phyloP scores from a whole-genome alignment of 1,140 invertebrate species.

The Drosophila suzukii region DNA sequence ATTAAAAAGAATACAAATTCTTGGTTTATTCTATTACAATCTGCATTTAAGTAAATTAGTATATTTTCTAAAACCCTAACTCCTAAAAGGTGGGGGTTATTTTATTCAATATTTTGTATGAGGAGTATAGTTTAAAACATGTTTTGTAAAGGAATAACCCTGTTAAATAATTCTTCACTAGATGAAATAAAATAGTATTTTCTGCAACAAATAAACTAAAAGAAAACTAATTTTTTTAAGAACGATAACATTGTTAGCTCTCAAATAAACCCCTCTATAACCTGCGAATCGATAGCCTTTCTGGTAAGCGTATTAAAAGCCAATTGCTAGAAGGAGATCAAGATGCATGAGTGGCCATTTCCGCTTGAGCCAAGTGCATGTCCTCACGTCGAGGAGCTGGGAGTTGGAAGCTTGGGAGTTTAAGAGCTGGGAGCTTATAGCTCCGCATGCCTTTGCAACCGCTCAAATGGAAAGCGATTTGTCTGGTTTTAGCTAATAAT shows the following conservation, averaged over 20 bases:
- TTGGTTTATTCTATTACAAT: too few species aligned
- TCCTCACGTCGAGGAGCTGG: conserved; percentile 63
- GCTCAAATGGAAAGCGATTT: conserved; percentile 83
- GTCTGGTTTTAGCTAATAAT: conserved; percentile 82
- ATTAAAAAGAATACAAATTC: too few species aligned
- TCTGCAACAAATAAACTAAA: too few species aligned
- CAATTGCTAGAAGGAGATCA: conserved; percentile 20
- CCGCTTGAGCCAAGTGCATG: conserved; percentile 46
- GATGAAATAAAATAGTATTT: too few species aligned
- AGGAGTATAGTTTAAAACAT: too few species aligned
- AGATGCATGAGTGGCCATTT: conserved; percentile 42
- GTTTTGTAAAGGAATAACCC: too few species aligned
- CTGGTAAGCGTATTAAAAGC: conserved; percentile 4
- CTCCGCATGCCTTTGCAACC: conserved; percentile 29
- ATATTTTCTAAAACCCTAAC: too few species aligned
- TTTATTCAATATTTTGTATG: too few species aligned
- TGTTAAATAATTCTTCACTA: too few species aligned
- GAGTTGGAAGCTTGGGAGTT: not conserved
- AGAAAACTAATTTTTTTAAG: too few species aligned
- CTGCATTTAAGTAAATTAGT: too few species aligned
- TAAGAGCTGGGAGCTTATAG: conserved; percentile 12
- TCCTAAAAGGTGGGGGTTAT: too few species aligned
- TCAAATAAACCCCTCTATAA: not conserved
- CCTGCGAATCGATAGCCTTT: not conserved
- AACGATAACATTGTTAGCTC: not conserved